A percentile compares a stretch with the other conserved stretches of the same genome.
Evolutionary conservation across 2,113 vertebrate genomes (phyloP).

Genomic region (Peromyscus maniculatus): DNA sequence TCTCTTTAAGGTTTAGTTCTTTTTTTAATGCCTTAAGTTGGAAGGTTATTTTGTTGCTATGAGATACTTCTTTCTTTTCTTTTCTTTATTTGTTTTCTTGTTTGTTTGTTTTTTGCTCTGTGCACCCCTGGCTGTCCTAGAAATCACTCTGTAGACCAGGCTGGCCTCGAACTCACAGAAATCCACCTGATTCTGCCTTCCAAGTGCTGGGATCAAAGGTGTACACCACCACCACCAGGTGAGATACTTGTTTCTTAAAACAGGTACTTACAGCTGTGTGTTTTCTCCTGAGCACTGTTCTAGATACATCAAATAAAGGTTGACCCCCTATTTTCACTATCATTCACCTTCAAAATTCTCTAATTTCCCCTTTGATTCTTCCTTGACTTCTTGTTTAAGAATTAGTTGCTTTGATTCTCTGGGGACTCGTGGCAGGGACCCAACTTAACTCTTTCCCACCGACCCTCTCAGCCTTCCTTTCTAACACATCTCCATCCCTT

Average conservation of each 20-base stretch:
- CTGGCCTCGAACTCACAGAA: too few relatives aligned
- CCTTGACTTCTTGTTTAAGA: neutral
- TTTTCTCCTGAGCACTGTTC: neutral
- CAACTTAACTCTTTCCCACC: neutral
- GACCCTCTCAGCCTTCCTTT: neutral
- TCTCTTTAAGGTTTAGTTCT: neutral
- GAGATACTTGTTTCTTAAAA: neutral
- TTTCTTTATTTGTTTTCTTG: neutral
- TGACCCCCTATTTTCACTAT: neutral
- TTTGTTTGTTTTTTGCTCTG: neutral
- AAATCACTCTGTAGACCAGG: too few relatives aligned
- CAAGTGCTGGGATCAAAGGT: too few relatives aligned
- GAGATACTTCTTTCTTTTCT: too few relatives aligned
- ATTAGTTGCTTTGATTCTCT: neutral
- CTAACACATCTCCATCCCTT: neutral
- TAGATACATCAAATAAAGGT: neutral
- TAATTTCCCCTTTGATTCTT: neutral
- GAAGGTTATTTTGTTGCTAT: neutral
- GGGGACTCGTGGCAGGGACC: neutral
- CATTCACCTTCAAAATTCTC: conserved; percentile 17
- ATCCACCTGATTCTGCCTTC: too few relatives aligned
- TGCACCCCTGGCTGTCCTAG: too few relatives aligned
- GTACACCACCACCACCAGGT: too few relatives aligned
- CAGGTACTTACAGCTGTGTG: neutral
- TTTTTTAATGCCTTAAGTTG: neutral